Percentiles rank a stretch among this genome's conserved stretches.
phyloP scores from a whole-genome alignment of 2,888 invertebrate genomes.

The Geophilus truncorum region DNA sequence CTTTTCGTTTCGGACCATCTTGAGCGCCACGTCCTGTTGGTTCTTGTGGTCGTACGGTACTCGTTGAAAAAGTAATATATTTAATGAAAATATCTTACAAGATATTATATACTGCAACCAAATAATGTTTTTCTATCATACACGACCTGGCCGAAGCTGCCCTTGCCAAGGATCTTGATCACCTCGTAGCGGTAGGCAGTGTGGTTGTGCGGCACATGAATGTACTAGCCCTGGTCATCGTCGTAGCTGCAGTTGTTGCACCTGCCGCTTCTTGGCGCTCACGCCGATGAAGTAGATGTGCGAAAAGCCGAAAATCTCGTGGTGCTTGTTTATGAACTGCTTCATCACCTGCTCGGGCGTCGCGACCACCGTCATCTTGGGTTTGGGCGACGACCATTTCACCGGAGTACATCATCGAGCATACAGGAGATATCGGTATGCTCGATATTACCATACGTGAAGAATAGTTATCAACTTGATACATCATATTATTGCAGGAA shows the following conservation, averaged over 20 bases:
- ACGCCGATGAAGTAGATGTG: slow-evolving; percentile 90
- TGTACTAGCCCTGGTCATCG: slow-evolving; percentile 97
- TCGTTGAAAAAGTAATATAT: too few relatives aligned
- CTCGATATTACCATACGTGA: too few relatives aligned
- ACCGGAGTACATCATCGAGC: too few relatives aligned
- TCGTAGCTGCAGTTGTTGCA: slow-evolving; percentile 94
- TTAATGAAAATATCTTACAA: too few relatives aligned
- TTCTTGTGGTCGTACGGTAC: slow-evolving; percentile 97
- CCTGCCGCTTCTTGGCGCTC: slow-evolving; percentile 90
- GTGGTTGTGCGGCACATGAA: slow-evolving; percentile 96
- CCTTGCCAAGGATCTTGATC: slow-evolving; percentile 96
- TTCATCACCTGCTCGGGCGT: neutral
- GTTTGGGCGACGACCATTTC: too few relatives aligned
- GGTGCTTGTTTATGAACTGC: neutral
- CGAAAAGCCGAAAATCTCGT: slow-evolving; percentile 67
- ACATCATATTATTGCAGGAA: too few relatives aligned
- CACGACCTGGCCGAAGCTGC: slow-evolving; percentile 97
- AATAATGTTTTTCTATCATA: too few relatives aligned
- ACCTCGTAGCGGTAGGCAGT: slow-evolving; percentile 93
- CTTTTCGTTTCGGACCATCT: slow-evolving; percentile 97
- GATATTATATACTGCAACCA: too few relatives aligned
- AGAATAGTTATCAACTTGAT: too few relatives aligned
- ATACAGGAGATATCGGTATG: too few relatives aligned
- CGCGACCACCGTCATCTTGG: neutral
- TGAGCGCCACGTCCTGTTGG: slow-evolving; percentile 90